Conservation (phyloP, 1,140 invertebrate species). For the Oppia nitens region DNA sequence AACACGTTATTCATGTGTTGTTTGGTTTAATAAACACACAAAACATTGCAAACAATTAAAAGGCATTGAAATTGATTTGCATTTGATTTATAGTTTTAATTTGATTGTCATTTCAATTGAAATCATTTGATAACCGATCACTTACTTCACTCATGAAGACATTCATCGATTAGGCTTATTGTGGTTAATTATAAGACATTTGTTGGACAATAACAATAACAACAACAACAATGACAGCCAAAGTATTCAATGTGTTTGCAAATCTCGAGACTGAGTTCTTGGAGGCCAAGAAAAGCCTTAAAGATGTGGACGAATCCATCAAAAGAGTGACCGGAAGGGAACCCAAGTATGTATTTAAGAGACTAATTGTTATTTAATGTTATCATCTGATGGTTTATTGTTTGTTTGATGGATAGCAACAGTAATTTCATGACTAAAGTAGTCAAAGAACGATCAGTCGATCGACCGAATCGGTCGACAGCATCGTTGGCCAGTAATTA, state of each 20-base stretch:
- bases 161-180: no score
- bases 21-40: no score
- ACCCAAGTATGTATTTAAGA: slow-evolving; percentile 5
- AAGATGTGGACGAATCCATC: slow-evolving; percentile 16
- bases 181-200: no score
- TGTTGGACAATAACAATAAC: neutral
- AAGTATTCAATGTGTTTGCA: slow-evolving; percentile 3
- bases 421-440: neutral
- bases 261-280: slow-evolving; percentile 15
- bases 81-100: no score
- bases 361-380: neutral
- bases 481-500: no score
- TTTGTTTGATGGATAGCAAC: neutral
- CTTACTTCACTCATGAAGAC: no score
- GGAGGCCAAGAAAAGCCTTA: slow-evolving; percentile 10
- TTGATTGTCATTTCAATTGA: no score
- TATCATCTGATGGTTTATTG: neutral
- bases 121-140: no score
- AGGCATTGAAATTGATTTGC: no score
- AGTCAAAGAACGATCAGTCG: neutral
- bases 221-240: neutral
- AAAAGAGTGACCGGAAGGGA: slow-evolving; percentile 16
- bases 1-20: no score
- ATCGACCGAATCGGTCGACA: neutral
- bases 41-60: no score